Base-by-base conservation (phyloP, 2,797 vertebrate species). In the Pygocentrus nattereri region DNA sequence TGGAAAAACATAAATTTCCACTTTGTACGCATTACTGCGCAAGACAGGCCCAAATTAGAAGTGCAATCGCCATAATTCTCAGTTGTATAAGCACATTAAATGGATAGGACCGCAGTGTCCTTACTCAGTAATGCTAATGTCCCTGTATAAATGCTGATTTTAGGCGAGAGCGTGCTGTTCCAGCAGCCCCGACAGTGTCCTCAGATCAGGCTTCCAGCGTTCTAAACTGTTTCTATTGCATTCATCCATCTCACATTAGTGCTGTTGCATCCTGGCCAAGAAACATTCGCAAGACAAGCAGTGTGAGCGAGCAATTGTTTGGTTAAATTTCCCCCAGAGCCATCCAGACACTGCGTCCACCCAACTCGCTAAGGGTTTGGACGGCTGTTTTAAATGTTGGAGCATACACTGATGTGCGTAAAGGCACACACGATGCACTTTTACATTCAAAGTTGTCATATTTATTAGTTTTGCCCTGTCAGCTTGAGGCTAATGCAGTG, bases 281-380 rank as follows among this genome's bases (percentile, higher is more conserved):
- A 73, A 71, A 70, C 59, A 80, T 78, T 78, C 74, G 50, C 47
- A 68, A 84, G 79, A 86, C 49, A 73, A 84, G 76, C 64, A 80
- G 27, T 76, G 50, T 38, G 82, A 81, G n/a, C 67, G 25, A 82
- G 58, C 44, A 52, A 13, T 50, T 73, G 78, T 74, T 79, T 78
- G 58, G 68, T 59, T 71, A 58, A 47, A 76, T 68, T 68, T 81
- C 83, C 56, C 56, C 69, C 69, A 62, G 67, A 80, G 75, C 61
- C 44, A 23, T 27, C 41, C 38, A 84, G 62, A 77, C 76, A 49
- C 59, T 34, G 77, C 67, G 56, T 65, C 30, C 67, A 13, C 34
- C 71, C 31, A 34, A 68, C 68, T 82, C 81, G 12, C 56, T 50
- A 59, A 4, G 30, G 16, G 69, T 83, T 83, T 83, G 15, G 52